Conservation (phyloP, 1,140 invertebrate genomes). For the Cydia strobilella region DNA sequence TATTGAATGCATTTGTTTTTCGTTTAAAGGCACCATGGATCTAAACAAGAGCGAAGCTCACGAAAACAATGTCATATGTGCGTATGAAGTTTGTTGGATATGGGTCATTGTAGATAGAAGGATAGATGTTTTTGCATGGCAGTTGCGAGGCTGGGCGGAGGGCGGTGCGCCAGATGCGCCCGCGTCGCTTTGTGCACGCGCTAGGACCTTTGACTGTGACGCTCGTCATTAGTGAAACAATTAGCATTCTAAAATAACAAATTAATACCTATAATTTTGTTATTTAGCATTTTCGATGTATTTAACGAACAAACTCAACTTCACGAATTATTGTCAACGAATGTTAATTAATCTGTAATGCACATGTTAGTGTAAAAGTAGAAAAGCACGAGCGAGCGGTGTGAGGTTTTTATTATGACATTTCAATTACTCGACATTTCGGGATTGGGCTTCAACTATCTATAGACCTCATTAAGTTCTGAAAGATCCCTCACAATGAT, state of each 20-base stretch:
- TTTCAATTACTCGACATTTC: too few relatives aligned
- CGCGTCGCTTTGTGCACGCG: slow-evolving; percentile 20
- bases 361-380: too few relatives aligned
- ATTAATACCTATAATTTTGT: too few relatives aligned
- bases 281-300: too few relatives aligned
- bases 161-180: slow-evolving; percentile 23
- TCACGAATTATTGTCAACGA: too few relatives aligned
- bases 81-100: background rate
- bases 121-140: background rate
- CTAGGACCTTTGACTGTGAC: background rate
- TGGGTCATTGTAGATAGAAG: background rate
- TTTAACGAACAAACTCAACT: too few relatives aligned
- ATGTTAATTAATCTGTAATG: too few relatives aligned
- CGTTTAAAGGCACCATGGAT: background rate
- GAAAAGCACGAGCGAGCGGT: too few relatives aligned
- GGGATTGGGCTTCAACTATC: too few relatives aligned
- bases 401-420: too few relatives aligned
- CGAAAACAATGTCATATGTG: background rate
- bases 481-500: too few relatives aligned
- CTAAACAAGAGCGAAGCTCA: background rate
- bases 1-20: background rate
- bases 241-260: background rate
- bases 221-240: slow-evolving; percentile 20
- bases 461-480: too few relatives aligned
- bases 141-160: slow-evolving; percentile 23